Evolutionary conservation across 2,113 vertebrate species (phyloP).

Genomic region (Brienomyrus longianalis): DNA sequence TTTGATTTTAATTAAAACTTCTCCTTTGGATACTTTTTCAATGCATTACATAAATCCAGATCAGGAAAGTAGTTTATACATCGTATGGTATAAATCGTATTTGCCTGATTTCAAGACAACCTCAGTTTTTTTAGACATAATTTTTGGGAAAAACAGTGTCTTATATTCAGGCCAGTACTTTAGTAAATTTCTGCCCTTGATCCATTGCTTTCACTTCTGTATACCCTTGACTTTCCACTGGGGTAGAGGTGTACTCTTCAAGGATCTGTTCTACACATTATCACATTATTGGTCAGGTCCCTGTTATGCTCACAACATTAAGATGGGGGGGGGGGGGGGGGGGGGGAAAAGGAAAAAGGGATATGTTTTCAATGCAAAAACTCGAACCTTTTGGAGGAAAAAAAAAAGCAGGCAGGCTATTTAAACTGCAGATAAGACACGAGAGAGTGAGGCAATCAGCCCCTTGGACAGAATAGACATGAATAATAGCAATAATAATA

Average conservation of each 20-base stretch:
- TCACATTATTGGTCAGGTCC: background rate
- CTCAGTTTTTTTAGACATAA: background rate
- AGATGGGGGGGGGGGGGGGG: background rate
- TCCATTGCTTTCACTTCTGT: background rate
- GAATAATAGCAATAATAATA: conserved; percentile 61
- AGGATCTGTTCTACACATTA: background rate
- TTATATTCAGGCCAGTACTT: background rate
- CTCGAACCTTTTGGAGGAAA: no score
- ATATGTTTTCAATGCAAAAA: no score
- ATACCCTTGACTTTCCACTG: background rate
- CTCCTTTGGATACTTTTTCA: background rate
- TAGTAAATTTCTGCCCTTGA: background rate
- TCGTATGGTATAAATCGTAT: background rate
- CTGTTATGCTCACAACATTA: background rate
- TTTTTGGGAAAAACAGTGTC: background rate
- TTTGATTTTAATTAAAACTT: background rate
- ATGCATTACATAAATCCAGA: background rate
- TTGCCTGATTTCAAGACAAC: background rate
- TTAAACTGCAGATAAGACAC: conserved; percentile 27
- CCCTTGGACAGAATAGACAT: conserved; percentile 36
- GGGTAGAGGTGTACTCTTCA: background rate
- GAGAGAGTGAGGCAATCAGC: conserved; percentile 37
- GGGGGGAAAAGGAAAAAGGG: no score
- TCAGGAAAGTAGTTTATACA: background rate
- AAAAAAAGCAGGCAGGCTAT: conserved; percentile 49